These are phyloP conservation scores for Alouatta palliata DNA, from an alignment of 2,113 vertebrate genomes.

Conservation along the genomic window DNA sequence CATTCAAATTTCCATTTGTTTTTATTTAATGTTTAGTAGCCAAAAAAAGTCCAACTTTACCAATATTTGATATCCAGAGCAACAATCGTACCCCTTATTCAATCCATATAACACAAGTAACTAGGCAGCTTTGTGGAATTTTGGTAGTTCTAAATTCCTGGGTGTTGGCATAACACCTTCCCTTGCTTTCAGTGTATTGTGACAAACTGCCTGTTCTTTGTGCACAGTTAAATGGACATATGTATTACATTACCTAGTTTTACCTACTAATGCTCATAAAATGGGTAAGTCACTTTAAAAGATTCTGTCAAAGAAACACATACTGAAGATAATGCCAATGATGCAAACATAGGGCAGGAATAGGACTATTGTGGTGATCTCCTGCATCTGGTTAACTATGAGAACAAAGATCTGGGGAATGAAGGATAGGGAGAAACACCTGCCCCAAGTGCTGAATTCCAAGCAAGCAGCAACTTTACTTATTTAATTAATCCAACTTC, in stretches of 20 bases:
- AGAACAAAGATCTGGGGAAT: not conserved
- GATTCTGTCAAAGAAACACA: conserved; percentile 22
- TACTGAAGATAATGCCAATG: not conserved
- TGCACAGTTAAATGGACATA: not conserved
- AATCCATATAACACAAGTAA: not conserved
- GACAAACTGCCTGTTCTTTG: not conserved
- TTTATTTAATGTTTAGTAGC: conserved; percentile 2
- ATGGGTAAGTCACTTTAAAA: not conserved
- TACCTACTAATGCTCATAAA: not conserved
- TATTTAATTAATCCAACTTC: not conserved
- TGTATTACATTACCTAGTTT: not conserved
- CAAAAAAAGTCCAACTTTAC: not conserved
- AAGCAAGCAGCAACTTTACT: not conserved
- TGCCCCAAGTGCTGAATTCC: not conserved
- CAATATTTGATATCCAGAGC: not conserved
- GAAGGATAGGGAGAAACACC: not conserved
- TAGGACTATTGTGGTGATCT: not conserved
- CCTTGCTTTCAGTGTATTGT: not conserved
- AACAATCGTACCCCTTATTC: not conserved
- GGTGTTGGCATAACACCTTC: not conserved
- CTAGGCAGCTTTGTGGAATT: not conserved
- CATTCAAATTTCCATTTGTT: not conserved
- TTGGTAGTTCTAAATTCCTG: not conserved
- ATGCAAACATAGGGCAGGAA: not conserved
- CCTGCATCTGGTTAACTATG: not conserved